Percentiles rank a stretch among this genome's conserved stretches.
These are phyloP conservation scores for Hydrocynus forskahlii DNA, from an alignment of 2,797 vertebrate genomes.

Conservation along the genomic window DNA sequence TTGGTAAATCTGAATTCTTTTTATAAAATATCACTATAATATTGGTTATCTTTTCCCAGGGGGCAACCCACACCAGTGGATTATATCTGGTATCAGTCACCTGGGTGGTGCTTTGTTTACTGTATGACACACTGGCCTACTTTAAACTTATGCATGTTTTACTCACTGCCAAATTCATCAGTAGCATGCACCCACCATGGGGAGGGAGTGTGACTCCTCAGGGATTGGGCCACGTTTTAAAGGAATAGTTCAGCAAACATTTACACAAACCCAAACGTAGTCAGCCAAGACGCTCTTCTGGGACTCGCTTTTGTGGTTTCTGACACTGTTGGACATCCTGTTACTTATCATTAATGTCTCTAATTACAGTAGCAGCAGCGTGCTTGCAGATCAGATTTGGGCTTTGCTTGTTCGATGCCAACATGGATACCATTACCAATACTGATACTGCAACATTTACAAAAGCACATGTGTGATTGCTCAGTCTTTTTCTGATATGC, in stretches of 20 bases:
- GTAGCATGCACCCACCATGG: not conserved
- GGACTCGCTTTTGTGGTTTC: too few species aligned
- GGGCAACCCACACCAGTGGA: not conserved
- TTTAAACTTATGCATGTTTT: conserved; percentile 11
- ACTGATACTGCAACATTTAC: too few species aligned
- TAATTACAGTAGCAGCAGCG: too few species aligned
- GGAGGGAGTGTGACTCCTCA: not conserved
- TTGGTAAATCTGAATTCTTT: not conserved
- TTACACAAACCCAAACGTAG: too few species aligned
- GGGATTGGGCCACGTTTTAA: conserved; percentile 16
- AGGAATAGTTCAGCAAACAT: not conserved
- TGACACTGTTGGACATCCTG: too few species aligned
- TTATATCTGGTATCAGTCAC: not conserved
- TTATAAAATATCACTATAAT: not conserved
- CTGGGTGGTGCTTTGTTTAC: not conserved
- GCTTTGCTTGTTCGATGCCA: too few species aligned
- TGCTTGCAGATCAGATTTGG: too few species aligned
- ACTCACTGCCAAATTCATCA: not conserved
- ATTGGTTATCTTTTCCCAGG: not conserved
- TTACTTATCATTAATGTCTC: too few species aligned
- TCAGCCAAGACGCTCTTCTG: too few species aligned
- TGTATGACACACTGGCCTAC: not conserved
- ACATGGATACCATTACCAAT: too few species aligned
- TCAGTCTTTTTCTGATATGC: too few species aligned
- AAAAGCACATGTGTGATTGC: too few species aligned